Evolutionary conservation across 1,140 invertebrate species (phyloP), one percentile per base, ranked within the genome.

Genomic region (Chironomus tepperi): DNA sequence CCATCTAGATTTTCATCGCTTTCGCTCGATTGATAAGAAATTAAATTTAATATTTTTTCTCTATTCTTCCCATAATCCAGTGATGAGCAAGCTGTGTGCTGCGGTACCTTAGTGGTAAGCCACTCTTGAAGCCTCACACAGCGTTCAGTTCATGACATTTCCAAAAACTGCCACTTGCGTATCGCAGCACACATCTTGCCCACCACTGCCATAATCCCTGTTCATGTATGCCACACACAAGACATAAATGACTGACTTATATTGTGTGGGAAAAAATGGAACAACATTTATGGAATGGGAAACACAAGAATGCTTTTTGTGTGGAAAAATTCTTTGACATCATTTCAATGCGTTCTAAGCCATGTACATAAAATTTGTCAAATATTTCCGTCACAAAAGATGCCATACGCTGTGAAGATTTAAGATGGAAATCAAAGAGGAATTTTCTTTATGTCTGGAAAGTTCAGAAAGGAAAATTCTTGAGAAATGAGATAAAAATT

Each of bases 391-490:
- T 57, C 47, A 12, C 47, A 57, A 57, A 43, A 57, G 47, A 57
- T 57, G 47, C 47, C 12, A n/a, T n/a, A 57, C 12, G n/a, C n/a
- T 57, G 12, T 57, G 47, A n/a, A n/a, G 12, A n/a, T n/a, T 57
- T 57, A 57, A 12, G 47, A 57, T 57, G 47, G n/a, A 57, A 57
- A 57, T 57, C 47, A 57, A 57, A 57, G n/a, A 12, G 47, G 47
- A 57, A 57, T 57, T 57, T 57, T n/a, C 47, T 57, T 57, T 57
- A 57, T 57, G 47, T 57, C 47, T 57, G 47, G 47, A 57, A 57
- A 57, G 12, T 57, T n/a, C 12, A 12, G 3, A 57, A 57, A 57
- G 3, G 47, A 57, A 57, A 12, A 57, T 57, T n/a, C 24, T 34
- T 34, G 24, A 34, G 24, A 34, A 34, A 34, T 34, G 24, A 34